A percentile compares a stretch with the other conserved stretches of the same genome.
Conservation (phyloP, 1,140 invertebrate species). For the Leptopilina clavipes region DNA sequence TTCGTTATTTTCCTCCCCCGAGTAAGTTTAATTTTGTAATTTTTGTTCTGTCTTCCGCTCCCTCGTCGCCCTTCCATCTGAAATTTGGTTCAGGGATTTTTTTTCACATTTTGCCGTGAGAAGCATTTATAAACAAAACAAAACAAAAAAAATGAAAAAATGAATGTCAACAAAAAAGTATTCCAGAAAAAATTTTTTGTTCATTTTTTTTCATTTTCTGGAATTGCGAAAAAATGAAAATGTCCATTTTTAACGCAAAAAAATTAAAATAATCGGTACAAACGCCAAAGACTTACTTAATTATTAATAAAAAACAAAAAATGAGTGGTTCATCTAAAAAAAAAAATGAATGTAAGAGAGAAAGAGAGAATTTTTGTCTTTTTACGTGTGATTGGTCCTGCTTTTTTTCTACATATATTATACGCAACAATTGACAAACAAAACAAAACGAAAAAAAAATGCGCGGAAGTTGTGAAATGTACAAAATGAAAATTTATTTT, state of each 20-base stretch:
- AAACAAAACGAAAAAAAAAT: neutral
- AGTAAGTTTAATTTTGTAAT: neutral
- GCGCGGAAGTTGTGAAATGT: conserved; percentile 53
- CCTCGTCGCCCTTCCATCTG: neutral
- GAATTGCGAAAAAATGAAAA: too few relatives aligned
- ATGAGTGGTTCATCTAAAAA: conserved; percentile 31
- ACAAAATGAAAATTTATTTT: conserved; percentile 63
- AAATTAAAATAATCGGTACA: conserved; percentile 60
- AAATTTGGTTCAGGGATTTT: conserved; percentile 12
- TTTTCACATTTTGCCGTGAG: conserved; percentile 24
- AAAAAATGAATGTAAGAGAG: neutral
- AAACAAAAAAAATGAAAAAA: neutral
- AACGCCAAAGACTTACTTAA: conserved; percentile 67
- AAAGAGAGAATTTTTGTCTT: neutral
- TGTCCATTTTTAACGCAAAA: conserved; percentile 17
- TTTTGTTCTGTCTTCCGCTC: conserved; percentile 10
- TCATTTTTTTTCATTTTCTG: too few relatives aligned
- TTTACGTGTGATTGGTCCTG: conserved; percentile 3
- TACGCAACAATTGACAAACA: conserved; percentile 19
- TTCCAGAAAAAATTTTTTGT: too few relatives aligned
- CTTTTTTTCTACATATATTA: conserved; percentile 7
- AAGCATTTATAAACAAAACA: neutral
- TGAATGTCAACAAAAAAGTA: too few relatives aligned
- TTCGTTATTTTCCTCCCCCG: neutral
- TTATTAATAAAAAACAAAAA: conserved; percentile 48